These are phyloP conservation scores for Callospermophilus lateralis DNA, from an alignment of 2,113 vertebrate species.

Conservation along the genomic window DNA sequence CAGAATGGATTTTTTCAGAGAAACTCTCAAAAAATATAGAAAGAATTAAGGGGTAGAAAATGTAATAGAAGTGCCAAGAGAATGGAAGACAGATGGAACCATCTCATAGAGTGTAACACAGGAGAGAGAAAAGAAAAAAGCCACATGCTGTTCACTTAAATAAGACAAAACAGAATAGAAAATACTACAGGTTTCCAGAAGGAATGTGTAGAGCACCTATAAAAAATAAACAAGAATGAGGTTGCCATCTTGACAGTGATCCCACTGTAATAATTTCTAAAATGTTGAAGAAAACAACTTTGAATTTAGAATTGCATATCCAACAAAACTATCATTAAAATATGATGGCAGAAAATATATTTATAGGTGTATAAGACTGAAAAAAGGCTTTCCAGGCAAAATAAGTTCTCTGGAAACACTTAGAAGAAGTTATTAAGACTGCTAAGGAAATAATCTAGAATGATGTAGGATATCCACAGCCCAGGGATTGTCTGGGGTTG, in stretches of 20 bases:
- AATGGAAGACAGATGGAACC: background rate
- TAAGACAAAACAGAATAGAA: background rate
- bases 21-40: background rate
- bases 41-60: background rate
- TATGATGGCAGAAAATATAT: background rate
- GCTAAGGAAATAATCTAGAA: background rate
- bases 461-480: background rate
- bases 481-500: background rate
- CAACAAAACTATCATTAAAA: slow-evolving; percentile 34
- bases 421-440: background rate
- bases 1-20: background rate
- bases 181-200: background rate
- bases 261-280: background rate
- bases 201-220: background rate
- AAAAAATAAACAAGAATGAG: background rate
- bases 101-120: background rate
- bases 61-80: background rate
- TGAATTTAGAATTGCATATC: slow-evolving; percentile 9
- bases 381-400: background rate
- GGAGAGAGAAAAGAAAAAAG: background rate
- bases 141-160: background rate
- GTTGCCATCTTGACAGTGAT: background rate
- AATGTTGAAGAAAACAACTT: background rate
- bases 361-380: background rate
- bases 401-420: background rate